phyloP scores from a whole-genome alignment of 2,113 vertebrate species.

The Heterocephalus glaber region DNA sequence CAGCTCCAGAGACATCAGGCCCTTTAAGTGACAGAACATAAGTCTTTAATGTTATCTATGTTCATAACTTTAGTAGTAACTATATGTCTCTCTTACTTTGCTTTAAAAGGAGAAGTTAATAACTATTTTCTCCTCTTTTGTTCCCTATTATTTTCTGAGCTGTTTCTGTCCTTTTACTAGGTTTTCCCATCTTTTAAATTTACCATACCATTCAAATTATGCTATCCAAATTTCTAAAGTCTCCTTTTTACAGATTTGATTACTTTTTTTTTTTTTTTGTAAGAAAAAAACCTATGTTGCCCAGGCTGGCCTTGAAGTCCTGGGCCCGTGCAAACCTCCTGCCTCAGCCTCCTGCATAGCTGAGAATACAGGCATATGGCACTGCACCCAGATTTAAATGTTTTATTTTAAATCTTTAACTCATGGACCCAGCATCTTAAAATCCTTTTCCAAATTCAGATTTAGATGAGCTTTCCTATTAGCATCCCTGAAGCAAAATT shows the following conservation, averaged over 20 bases:
- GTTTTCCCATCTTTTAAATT: background rate
- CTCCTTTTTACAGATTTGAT: background rate
- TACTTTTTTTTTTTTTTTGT: background rate
- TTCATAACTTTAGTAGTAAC: accelerated
- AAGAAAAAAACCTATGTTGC: background rate
- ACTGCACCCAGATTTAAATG: background rate
- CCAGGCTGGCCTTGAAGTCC: background rate
- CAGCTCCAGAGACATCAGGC: background rate
- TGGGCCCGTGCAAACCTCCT: background rate
- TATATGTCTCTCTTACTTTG: background rate
- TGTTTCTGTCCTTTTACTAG: background rate
- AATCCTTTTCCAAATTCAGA: background rate
- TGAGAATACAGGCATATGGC: background rate
- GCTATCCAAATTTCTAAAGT: background rate
- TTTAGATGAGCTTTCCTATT: background rate
- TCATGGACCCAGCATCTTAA: background rate
- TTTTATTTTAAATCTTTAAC: background rate
- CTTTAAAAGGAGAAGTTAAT: background rate
- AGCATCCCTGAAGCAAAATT: background rate
- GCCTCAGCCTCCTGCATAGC: background rate
- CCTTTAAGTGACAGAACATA: background rate
- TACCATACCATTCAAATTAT: background rate
- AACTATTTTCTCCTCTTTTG: background rate
- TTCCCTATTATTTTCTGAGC: background rate
- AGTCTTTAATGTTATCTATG: accelerated